A percentile compares a stretch with the other conserved stretches of the same genome.
Conservation (phyloP, 2,797 vertebrate species). For the Cuculus canorus region DNA sequence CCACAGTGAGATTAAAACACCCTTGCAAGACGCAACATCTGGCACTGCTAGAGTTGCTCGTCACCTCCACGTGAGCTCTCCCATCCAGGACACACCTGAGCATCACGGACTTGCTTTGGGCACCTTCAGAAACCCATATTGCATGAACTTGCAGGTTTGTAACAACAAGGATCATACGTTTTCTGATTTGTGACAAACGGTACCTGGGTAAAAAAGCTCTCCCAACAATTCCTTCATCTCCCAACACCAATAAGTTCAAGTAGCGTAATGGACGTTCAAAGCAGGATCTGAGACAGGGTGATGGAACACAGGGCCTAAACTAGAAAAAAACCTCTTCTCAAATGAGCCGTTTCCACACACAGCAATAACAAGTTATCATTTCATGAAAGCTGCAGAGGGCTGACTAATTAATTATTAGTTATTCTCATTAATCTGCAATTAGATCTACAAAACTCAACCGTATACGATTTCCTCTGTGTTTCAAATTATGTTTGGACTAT, state of each 20-base stretch:
- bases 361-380: neutral
- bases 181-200: neutral
- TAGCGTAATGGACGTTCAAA: rapidly evolving
- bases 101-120: neutral
- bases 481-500: neutral
- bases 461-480: neutral
- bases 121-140: neutral
- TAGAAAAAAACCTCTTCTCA: neutral
- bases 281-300: neutral
- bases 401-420: neutral
- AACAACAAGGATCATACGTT: rapidly evolving
- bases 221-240: neutral
- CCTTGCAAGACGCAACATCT: neutral
- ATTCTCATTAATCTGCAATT: neutral
- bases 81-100: neutral
- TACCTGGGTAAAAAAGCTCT: neutral
- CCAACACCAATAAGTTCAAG: neutral
- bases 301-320: neutral
- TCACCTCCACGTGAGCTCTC: neutral
- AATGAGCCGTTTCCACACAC: neutral
- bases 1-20: neutral
- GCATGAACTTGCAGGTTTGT: neutral
- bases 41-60: neutral
- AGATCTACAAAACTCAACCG: neutral
- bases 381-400: neutral